Evolutionary conservation across 2,797 vertebrate genomes (phyloP).

Genomic region (Sebastes iracundus): DNA sequence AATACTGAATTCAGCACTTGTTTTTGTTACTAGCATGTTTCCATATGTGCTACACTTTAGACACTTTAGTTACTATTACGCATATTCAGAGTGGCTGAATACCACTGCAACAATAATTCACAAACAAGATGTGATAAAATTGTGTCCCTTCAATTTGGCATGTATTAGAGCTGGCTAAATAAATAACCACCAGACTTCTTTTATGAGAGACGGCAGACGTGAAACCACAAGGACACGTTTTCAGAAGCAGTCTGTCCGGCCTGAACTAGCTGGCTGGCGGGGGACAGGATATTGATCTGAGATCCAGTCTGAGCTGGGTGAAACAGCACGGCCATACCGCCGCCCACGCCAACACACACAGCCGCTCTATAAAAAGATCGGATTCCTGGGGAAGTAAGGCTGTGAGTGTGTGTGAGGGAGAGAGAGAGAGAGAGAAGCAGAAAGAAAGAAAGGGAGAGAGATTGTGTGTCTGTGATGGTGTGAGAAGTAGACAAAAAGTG

Average conservation of each 20-base stretch:
- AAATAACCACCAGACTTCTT: conserved; percentile 8
- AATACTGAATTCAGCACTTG: conserved; percentile 9
- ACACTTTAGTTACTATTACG: neutral
- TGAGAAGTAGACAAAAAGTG: conserved; percentile 15
- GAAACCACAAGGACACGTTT: conserved; percentile 65
- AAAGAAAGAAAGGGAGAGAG: neutral
- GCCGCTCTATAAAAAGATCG: conserved; percentile 72
- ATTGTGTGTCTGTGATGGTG: conserved; percentile 7
- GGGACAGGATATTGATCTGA: conserved; percentile 82
- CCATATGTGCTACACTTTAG: neutral
- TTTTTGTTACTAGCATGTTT: neutral
- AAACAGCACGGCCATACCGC: conserved; percentile 64
- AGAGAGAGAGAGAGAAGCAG: neutral
- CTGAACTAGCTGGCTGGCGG: conserved; percentile 61
- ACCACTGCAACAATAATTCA: neutral
- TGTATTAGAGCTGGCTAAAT: conserved; percentile 16
- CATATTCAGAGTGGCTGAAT: neutral
- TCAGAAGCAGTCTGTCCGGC: conserved; percentile 57
- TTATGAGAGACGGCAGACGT: conserved; percentile 39
- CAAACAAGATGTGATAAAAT: neutral
- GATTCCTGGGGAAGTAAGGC: conserved; percentile 54
- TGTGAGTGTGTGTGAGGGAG: conserved; percentile 5
- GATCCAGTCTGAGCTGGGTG: conserved; percentile 74
- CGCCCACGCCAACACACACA: conserved; percentile 69
- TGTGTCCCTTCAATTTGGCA: neutral